Evolutionary conservation across 1,140 invertebrate genomes (phyloP), one percentile per base, ranked within the genome.

Genomic region (Lepidotrigona ventralis): DNA sequence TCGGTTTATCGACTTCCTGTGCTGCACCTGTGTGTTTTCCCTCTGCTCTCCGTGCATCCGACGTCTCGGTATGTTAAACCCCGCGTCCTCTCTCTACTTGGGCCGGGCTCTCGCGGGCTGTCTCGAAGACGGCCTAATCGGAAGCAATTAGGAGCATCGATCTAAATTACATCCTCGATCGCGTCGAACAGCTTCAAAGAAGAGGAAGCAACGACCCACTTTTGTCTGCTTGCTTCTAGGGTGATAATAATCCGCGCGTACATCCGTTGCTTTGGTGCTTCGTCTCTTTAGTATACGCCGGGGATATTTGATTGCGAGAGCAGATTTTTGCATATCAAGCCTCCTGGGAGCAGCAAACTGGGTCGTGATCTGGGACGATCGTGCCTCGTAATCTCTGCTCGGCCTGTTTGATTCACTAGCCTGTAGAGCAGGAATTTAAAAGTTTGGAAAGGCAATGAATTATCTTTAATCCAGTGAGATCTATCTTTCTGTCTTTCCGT

Each of bases 1-100:
- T 63, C 51, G 51, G 68, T 79, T 81, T 79, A 85, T 86, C 79
- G 81, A 82, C 81, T 88, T 89, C 87, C 88, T 84, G 88, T 84
- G 88, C 75, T 89, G 81, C 87, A 86, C 88, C 87, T 89, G 87
- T 79, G 86, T 54, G 39, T 46, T 46, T 9, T 8, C 39, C 19
- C 73, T 33, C 72, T 46, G 46, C 54, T 19, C 54, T 53, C 74
- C 23, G 17, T 26, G 56, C 54, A n/a, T 68, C 79, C 4, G 74
- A 76, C 70, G 58, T 69, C 80, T 46, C 56, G 66, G 64, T 71
- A 60, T 71, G 84, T 77, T 83, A 83, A 83, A 58, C 79, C 81
- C 58, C 58, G 33, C 6, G 39, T 46, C 39, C 39, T 79, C 79
- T 78, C 77, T 81, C 73, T 63, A 68, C 58, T 54, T 80, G 82